Conservation (phyloP, 2,888 invertebrate species). For the Nomada ferruginata region DNA sequence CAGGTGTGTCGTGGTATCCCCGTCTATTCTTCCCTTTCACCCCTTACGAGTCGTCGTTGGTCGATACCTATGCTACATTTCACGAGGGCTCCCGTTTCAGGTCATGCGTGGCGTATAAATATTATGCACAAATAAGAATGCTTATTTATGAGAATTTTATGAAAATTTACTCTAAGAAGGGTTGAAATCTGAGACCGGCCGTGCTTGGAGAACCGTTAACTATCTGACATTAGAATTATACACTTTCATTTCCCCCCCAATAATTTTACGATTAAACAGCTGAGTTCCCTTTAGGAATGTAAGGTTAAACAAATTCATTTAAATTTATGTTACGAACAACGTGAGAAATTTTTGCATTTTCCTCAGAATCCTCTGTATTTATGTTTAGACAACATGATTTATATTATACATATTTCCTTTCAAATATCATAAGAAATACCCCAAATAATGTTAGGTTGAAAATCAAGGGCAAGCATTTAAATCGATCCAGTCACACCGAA, state of each 20-base stretch:
- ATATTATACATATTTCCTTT: no score
- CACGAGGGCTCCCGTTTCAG: conserved; percentile 65
- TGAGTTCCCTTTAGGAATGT: background rate
- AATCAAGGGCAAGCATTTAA: no score
- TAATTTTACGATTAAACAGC: background rate
- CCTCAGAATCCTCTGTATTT: no score
- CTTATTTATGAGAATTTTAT: conserved; percentile 82
- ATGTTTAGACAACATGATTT: no score
- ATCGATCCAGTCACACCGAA: background rate
- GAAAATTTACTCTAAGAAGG: conserved; percentile 73
- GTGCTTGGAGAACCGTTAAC: conserved; percentile 48
- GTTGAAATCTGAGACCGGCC: conserved; percentile 30
- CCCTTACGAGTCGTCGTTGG: conserved; percentile 40
- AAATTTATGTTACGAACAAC: background rate
- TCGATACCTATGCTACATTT: conserved; percentile 53
- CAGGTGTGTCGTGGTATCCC: conserved; percentile 66
- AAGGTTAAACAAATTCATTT: background rate
- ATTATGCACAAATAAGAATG: conserved; percentile 81
- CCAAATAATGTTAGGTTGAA: no score
- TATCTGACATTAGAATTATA: background rate
- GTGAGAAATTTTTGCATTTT: background rate
- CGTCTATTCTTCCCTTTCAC: conserved; percentile 50
- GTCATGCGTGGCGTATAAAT: conserved; percentile 81
- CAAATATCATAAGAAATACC: no score
- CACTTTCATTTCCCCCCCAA: background rate